These are phyloP conservation scores for Folsomia manolachei DNA, from an alignment of 2,888 invertebrate species.

Conservation along the genomic window DNA sequence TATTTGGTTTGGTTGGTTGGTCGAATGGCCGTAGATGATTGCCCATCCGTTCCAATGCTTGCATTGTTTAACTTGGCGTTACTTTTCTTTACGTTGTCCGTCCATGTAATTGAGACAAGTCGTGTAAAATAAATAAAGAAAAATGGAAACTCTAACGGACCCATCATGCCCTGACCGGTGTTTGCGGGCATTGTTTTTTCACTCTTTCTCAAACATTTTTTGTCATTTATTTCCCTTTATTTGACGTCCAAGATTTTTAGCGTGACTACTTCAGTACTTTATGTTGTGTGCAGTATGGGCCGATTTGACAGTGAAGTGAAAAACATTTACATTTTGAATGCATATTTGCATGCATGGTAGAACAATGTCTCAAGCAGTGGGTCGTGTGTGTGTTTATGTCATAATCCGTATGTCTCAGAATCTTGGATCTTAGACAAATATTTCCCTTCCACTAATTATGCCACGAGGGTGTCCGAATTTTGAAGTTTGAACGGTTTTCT, in stretches of 20 bases:
- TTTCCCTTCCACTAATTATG: neutral
- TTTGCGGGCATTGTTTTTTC: conserved; percentile 19
- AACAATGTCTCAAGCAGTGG: neutral
- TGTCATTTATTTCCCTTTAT: neutral
- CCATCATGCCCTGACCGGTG: neutral
- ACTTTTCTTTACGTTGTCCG: no score
- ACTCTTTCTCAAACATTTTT: neutral
- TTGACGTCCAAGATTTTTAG: neutral
- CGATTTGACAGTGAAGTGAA: no score
- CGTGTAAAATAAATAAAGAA: conserved; percentile 18
- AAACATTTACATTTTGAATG: neutral
- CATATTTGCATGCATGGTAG: neutral
- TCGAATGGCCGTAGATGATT: neutral
- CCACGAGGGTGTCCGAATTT: no score
- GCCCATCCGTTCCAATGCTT: neutral
- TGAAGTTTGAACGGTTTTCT: no score
- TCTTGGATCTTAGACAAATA: no score
- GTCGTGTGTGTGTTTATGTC: neutral
- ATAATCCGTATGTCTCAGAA: neutral
- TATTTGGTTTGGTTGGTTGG: no score
- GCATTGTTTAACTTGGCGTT: no score
- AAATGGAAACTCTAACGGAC: conserved; percentile 10
- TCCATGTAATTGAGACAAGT: conserved; percentile 5
- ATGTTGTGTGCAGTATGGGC: no score
- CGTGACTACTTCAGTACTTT: neutral